Evolutionary conservation across 1,140 invertebrate species (phyloP).

Genomic region (Pseudomyrmex sp.): DNA sequence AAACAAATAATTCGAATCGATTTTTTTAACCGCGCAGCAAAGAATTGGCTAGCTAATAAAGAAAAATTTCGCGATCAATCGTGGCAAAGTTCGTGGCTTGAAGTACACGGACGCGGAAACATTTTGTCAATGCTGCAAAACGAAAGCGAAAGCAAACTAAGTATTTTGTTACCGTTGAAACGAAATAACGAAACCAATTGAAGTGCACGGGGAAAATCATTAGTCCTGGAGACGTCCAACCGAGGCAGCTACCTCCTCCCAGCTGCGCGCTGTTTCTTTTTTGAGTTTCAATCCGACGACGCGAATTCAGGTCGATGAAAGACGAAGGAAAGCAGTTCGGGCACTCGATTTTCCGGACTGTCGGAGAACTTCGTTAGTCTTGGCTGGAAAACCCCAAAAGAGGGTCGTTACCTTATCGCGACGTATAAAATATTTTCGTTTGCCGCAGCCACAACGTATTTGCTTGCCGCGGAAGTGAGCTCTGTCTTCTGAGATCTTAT

Average conservation of each 20-base stretch:
- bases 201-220: constrained; percentile 54
- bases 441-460: neutral
- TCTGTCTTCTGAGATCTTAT: constrained; percentile 13
- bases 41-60: neutral
- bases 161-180: constrained; percentile 56
- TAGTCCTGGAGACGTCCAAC: constrained; percentile 40
- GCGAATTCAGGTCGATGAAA: constrained; percentile 65
- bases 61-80: constrained; percentile 4
- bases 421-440: constrained; percentile 59
- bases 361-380: constrained; percentile 69
- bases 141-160: constrained; percentile 33
- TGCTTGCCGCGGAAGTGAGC: neutral
- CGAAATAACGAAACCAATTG: constrained; percentile 61
- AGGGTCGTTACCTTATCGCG: constrained; percentile 64
- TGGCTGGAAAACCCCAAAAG: constrained; percentile 56
- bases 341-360: constrained; percentile 69
- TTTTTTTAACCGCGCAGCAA: neutral
- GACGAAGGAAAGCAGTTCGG: constrained; percentile 27
- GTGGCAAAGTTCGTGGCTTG: neutral
- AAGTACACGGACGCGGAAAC: neutral
- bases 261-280: constrained; percentile 49
- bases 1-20: neutral
- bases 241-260: neutral
- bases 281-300: constrained; percentile 60
- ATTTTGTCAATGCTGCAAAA: constrained; percentile 24